Percentiles rank a stretch among this genome's conserved stretches.
phyloP scores from a whole-genome alignment of 2,113 vertebrate genomes.

The Sinocyclocheilus anophthalmus region DNA sequence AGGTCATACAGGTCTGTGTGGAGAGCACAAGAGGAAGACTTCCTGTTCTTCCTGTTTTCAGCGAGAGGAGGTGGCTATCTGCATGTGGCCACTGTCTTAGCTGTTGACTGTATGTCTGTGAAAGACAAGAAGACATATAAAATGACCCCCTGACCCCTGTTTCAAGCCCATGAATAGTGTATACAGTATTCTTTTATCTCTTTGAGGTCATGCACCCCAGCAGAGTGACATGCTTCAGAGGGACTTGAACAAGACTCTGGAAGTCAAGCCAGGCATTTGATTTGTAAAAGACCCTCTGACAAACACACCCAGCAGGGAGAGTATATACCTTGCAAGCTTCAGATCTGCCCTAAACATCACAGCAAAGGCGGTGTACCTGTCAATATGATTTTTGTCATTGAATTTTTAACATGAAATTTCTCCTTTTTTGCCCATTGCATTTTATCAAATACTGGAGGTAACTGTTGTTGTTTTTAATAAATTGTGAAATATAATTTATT shows the following conservation, averaged over 20 bases:
- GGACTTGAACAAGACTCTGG: slow-evolving; percentile 76
- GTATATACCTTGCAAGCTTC: slow-evolving; percentile 56
- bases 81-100: slow-evolving; percentile 45
- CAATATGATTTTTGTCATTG: slow-evolving; percentile 4
- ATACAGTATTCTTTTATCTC: slow-evolving; percentile 65
- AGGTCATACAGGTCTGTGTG: slow-evolving; percentile 69
- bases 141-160: slow-evolving; percentile 60
- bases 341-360: slow-evolving; percentile 20
- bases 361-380: slow-evolving; percentile 45
- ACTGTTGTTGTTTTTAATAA: no score
- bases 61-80: slow-evolving; percentile 46
- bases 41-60: slow-evolving; percentile 49
- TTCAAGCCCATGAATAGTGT: slow-evolving; percentile 69
- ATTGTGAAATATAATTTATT: no score
- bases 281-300: slow-evolving; percentile 79
- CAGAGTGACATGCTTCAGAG: slow-evolving; percentile 77
- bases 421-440: background rate
- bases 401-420: background rate
- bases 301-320: slow-evolving; percentile 76
- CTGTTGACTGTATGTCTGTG: slow-evolving; percentile 49
- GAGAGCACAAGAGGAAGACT: slow-evolving; percentile 33
- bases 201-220: slow-evolving; percentile 74
- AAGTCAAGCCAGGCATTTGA: slow-evolving; percentile 80
- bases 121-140: slow-evolving; percentile 53
- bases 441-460: background rate